Base-by-base conservation (phyloP, 2,888 invertebrate species). In the Reticulitermes lucifugus region DNA sequence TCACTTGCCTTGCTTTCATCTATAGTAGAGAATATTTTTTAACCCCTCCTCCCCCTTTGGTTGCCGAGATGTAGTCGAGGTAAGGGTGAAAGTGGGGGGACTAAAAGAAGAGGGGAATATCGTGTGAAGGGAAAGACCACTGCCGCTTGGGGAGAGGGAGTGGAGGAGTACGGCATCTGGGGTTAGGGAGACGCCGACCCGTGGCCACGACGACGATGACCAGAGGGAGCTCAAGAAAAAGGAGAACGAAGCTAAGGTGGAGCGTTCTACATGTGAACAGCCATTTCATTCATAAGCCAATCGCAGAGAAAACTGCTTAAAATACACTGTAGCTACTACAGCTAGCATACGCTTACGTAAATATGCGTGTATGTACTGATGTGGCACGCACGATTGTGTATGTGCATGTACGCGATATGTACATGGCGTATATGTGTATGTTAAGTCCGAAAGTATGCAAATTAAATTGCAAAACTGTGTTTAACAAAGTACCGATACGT, bases 1-100 rank as follows among this genome's bases (percentile, higher is more conserved):
- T 86, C 84, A 79, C 81, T 83, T 79, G 79, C 83, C 85, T 85
- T 83, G 83, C 85, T 80, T 85, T 85, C 83, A 79, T 83, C 83
- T 85, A 83, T 85, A 83, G 83, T 65, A 75, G 79, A 55, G 71
- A 79, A 80, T 83, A 75, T 77, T 83, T 79, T 83, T 83, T 71
- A 35, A 60, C 81, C 81, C 70, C 81, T 59, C 59, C 79, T 55
- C 84, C 84, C 84, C 79, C 59, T 65, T 77, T 21, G 29, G 35
- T 43, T 59, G 73, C 83, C 46, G 60, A 75, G 84, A 77, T 77
- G 84, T 51, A 60, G 81, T 81, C 43, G 81, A 43, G 65, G 43
- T 60, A 81, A 65, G 81, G 81, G 81, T 70, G 82, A 46, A 77
- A 77, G 77, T 77, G 77, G 77, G 77, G 77, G n/a, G 41, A 77